Base-by-base conservation (phyloP, 2,888 invertebrate genomes). In the Onthophagus sagittarius region DNA sequence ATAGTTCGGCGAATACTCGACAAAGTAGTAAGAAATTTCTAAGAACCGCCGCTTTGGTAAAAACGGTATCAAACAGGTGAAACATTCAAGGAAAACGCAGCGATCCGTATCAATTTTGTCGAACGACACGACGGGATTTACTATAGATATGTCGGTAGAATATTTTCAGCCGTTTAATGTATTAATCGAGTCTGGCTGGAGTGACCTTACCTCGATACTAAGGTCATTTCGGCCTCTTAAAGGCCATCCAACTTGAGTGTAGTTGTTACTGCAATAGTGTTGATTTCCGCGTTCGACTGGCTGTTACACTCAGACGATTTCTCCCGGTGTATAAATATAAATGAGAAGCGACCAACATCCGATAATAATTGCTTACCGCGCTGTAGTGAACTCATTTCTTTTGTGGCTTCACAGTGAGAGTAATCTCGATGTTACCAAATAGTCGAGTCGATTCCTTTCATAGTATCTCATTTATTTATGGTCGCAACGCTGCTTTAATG, bases 31-130 rank as follows among this genome's bases (percentile, higher is more conserved):
- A 7, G 39, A 11, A 53, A 53, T 53, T 53, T 53, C 39, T 53
- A 9, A 53, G 39, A 53, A 53, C 0, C 7, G 39, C 39, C 39
- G 39, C 39, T 53, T 53, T 53, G 39, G 39, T 53, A 53, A 53
- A 53, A 53, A 53, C 39, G 39, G 39, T 53, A 53, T 9, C 67
- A 67, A 67, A 32, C 67, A 67, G 67, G 31, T 67, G 67, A 32
- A 67, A 67, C 67, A 67, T 67, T 67, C 67, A 67, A 23, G 67
- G 67, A 67, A 67, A 67, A 32, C 23, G 31, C 67, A 67, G 31
- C 67, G 67, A 67, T 67, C 67, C 67, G 67, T 67, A 67, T 67
- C 67, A 23, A 23, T 7, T 64, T 31, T 15, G 67, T 31, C 67
- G 67, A 32, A 67, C 67, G 32, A 31, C 9, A 32, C 7, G 31